Evolutionary conservation across 2,797 vertebrate genomes (phyloP), one percentile per base, ranked within the genome.

Genomic region (Acanthis flammea): DNA sequence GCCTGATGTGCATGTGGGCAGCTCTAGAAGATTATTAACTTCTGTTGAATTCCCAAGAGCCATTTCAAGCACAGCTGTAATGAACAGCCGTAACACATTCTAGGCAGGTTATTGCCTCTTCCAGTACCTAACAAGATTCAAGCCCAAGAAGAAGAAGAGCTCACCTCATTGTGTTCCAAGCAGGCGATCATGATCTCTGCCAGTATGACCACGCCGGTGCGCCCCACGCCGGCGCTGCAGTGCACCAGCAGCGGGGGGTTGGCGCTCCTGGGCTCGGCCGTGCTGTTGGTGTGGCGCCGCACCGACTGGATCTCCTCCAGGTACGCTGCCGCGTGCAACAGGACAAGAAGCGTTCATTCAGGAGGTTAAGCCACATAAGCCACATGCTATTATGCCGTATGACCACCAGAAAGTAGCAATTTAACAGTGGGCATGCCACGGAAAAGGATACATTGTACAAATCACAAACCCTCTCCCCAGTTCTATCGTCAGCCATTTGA

Each of bases 231-330:
- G 0, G 99, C 99, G 2, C 99, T 99, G 97, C 99, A 99, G 94
- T 99, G 99, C 45, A 99, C 99, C 96, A 99, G 97, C 19, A 99
- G 97, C 0, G 99, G 99, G 4, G 98, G 98, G 88, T 98, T 98
- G 33, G 98, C 97, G 97, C 96, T 98, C 75, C 98, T 98, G 6
- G 99, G 98, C 68, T 99, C 99, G 3, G 97, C 98, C 37, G 99
- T 98, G 97, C 99, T 99, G 97, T 99, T 99, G 0, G 99, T 99
- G 73, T 99, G 99, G 90, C 99, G 99, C 67, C 99, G 98, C 70
- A 99, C 99, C 1, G 99, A 99, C 97, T 99, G 99, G 89, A 99
- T 98, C 98, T 99, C 99, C 96, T 99, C 99, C 77, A 99, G 97
- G 94, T 99, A 99, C 0, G 99, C 99, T 99, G 68, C 54, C 7